Conservation (phyloP, 2,797 vertebrate species). For the Karalla daura region DNA sequence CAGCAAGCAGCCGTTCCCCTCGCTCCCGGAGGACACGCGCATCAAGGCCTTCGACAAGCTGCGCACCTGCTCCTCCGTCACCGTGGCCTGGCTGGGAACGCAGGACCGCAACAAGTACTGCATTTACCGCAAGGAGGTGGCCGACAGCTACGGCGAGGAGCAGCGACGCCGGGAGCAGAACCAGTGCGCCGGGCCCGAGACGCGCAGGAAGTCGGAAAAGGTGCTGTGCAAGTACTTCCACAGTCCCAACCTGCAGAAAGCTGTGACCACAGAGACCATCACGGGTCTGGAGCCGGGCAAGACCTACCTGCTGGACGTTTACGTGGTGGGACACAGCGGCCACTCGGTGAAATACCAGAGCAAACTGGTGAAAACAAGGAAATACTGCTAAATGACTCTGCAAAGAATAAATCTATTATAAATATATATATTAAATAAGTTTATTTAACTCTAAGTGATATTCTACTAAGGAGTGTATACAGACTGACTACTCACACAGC, state of each 20-base stretch:
- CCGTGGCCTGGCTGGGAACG: constrained; percentile 96
- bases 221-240: constrained; percentile 99
- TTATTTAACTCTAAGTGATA: constrained; percentile 88
- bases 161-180: constrained; percentile 94
- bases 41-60: constrained; percentile 98
- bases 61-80: constrained; percentile 94
- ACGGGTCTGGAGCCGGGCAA: constrained; percentile 91
- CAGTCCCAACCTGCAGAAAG: constrained; percentile 95
- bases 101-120: constrained; percentile 98
- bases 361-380: constrained; percentile 98
- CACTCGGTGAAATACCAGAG: constrained; percentile 98
- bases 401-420: constrained; percentile 88
- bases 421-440: constrained; percentile 87
- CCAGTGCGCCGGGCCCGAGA: constrained; percentile 94
- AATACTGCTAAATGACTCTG: constrained; percentile 92
- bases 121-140: constrained; percentile 94
- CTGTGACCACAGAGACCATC: constrained; percentile 97
- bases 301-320: constrained; percentile 97
- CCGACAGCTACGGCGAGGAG: constrained; percentile 89
- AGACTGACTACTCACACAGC: constrained; percentile 91
- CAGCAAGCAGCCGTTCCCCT: constrained; percentile 94
- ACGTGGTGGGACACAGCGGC: constrained; percentile 93
- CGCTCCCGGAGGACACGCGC: constrained; percentile 94
- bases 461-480: constrained; percentile 86
- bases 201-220: constrained; percentile 94